Evolutionary conservation across 2,113 vertebrate genomes (phyloP).

Genomic region (Thamnaconus septentrionalis): DNA sequence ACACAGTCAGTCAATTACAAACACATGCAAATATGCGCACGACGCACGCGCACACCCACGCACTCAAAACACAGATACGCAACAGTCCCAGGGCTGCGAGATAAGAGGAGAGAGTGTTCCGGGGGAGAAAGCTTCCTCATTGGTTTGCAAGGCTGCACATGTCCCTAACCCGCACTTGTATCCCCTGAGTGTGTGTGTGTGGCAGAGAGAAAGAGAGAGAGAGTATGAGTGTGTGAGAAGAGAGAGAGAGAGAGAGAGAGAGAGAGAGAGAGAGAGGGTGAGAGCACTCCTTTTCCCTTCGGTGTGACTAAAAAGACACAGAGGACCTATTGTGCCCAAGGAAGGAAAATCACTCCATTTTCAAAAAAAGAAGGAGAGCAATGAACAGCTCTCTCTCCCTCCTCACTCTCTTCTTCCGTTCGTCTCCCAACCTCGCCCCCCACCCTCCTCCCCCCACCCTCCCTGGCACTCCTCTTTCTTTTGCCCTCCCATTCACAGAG

Average conservation of each 20-base stretch:
- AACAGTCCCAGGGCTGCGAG: conserved; percentile 45
- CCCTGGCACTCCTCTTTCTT: conserved; percentile 18
- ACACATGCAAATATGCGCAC: conserved; percentile 24
- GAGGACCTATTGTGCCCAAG: conserved; percentile 78
- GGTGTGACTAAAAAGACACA: conserved; percentile 74
- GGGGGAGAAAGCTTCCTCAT: conserved; percentile 69
- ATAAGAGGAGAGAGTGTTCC: conserved; percentile 75
- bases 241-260: neutral
- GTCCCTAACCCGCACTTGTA: conserved; percentile 62
- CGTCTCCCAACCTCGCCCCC: neutral
- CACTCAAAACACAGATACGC: conserved; percentile 14
- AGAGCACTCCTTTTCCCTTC: conserved; percentile 54
- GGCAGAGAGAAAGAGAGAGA: conserved; percentile 11
- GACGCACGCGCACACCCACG: conserved; percentile 7
- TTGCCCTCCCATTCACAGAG: conserved; percentile 48
- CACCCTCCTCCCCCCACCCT: neutral
- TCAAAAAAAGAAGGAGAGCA: conserved; percentile 67
- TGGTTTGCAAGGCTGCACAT: conserved; percentile 77
- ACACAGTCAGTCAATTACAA: conserved; percentile 1
- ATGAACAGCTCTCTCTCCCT: conserved; percentile 26
- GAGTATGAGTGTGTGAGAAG: neutral
- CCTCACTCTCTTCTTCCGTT: conserved; percentile 14
- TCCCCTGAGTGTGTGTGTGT: conserved; percentile 45
- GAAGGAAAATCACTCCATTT: conserved; percentile 78
- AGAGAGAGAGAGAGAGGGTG: neutral